Percentiles rank a stretch among this genome's conserved stretches.
These are phyloP conservation scores for Corythornis vintsioides DNA, from an alignment of 2,113 vertebrate species.

Conservation along the genomic window DNA sequence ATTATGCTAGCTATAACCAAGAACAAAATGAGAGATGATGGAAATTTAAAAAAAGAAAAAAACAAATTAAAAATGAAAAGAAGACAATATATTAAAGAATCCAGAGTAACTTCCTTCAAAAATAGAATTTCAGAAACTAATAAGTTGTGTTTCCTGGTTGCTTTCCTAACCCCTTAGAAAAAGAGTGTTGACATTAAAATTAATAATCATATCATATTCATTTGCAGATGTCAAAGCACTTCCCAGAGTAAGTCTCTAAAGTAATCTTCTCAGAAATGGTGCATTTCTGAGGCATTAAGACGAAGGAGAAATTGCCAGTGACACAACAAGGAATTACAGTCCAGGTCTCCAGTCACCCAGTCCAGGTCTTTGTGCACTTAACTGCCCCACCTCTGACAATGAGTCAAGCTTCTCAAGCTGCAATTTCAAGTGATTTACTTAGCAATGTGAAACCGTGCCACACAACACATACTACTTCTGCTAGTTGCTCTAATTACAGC, in stretches of 20 bases:
- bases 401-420: background rate
- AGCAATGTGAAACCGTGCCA: background rate
- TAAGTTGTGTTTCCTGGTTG: background rate
- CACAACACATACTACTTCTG: background rate
- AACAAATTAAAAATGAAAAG: background rate
- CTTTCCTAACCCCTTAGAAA: background rate
- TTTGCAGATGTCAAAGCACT: background rate
- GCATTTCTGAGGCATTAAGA: background rate
- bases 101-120: background rate
- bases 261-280: background rate
- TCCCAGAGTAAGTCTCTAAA: background rate
- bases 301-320: background rate
- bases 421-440: constrained; percentile 25
- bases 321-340: background rate
- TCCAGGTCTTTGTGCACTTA: background rate
- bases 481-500: constrained; percentile 12
- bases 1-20: background rate
- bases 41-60: background rate
- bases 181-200: background rate
- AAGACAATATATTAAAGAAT: background rate
- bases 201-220: background rate
- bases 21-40: background rate
- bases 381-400: background rate
- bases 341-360: background rate
- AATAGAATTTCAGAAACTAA: background rate